Evolutionary conservation across 1,140 invertebrate species (phyloP).

Genomic region (Thereuonema tuberculata): DNA sequence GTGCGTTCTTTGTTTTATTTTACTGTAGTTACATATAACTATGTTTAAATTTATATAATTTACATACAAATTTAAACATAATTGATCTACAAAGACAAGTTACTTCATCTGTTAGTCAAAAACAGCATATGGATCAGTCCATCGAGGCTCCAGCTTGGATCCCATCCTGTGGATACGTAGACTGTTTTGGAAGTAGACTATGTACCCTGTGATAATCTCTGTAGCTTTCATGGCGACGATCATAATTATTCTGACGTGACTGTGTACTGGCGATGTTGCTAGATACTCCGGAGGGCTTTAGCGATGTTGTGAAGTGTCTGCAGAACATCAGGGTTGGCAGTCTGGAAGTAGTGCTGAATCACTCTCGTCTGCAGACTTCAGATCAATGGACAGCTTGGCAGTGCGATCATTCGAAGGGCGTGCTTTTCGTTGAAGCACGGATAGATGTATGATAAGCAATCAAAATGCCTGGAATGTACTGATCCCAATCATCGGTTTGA

Average conservation of each 20-base stretch:
- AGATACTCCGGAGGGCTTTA: neutral
- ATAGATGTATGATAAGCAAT: conserved; percentile 7
- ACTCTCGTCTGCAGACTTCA: neutral
- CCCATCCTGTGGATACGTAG: neutral
- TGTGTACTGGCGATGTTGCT: conserved; percentile 1
- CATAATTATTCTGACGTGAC: conserved; percentile 5
- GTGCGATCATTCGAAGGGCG: conserved; percentile 4
- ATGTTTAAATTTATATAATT: too few relatives aligned
- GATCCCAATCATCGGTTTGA: neutral
- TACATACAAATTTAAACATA: too few relatives aligned
- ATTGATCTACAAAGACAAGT: too few relatives aligned
- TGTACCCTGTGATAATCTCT: conserved; percentile 2
- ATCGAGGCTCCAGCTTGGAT: conserved; percentile 9
- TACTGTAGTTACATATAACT: too few relatives aligned
- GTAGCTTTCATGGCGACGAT: conserved; percentile 4
- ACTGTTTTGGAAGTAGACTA: conserved; percentile 6
- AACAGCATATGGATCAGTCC: conserved; percentile 6
- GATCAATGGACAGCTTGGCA: neutral
- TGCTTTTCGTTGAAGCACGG: conserved; percentile 4
- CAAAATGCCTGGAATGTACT: conserved; percentile 4
- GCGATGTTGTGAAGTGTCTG: neutral
- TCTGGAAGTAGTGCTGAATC: neutral
- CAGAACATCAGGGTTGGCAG: neutral
- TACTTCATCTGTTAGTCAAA: too few relatives aligned
- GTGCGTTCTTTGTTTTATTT: too few relatives aligned